These are phyloP conservation scores for Catagonus wagneri DNA, from an alignment of 2,113 vertebrate genomes.

Conservation along the genomic window DNA sequence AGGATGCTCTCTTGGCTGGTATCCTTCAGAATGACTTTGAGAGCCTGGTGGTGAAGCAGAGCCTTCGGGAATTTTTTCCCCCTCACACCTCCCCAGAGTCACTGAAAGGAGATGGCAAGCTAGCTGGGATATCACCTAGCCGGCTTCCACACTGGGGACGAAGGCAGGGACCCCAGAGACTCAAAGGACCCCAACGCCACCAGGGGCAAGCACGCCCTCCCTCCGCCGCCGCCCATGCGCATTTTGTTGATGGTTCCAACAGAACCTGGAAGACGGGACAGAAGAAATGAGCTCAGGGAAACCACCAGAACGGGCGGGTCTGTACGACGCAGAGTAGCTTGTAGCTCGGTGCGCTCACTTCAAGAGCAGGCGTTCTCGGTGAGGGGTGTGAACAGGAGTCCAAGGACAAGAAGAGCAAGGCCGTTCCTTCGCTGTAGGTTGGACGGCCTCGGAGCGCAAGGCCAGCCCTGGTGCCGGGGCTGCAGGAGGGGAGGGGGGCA, in stretches of 20 bases:
- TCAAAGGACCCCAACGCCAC: background rate
- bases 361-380: background rate
- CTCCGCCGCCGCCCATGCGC: background rate
- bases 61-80: background rate
- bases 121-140: background rate
- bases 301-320: background rate
- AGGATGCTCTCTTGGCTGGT: constrained; percentile 45
- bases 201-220: background rate
- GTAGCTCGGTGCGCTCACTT: background rate
- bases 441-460: background rate
- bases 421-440: background rate
- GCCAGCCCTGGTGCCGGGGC: fast-evolving
- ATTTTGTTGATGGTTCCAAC: background rate
- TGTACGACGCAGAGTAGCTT: background rate
- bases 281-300: background rate
- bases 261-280: background rate
- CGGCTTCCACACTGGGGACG: background rate
- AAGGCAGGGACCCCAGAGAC: background rate
- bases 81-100: constrained; percentile 1
- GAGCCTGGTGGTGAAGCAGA: background rate
- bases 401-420: background rate
- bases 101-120: background rate
- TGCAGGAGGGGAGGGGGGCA: fast-evolving
- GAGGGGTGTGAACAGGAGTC: background rate
- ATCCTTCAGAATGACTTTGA: constrained; percentile 79